Evolutionary conservation across 2,113 vertebrate species (phyloP), one percentile per base, ranked within the genome.

Genomic region (Clarias batrachus): DNA sequence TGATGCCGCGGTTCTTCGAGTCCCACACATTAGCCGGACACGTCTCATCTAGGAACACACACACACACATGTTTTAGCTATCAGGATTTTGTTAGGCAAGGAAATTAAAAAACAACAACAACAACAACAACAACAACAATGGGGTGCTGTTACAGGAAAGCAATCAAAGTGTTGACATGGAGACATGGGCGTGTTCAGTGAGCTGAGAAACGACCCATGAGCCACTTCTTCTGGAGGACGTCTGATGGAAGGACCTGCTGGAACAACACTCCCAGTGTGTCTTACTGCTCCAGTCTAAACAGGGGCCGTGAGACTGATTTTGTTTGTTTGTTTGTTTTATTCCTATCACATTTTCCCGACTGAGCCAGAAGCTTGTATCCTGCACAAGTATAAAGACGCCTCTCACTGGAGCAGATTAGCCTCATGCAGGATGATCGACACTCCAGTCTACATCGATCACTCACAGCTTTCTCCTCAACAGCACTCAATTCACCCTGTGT

Each of bases 21-120:
- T 99, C 98, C 98, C 98, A 99, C 89, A 99, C 97, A n/a, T 99
- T 99, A 88, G 97, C 96, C 87, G 97, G 97, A 90, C 96, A 97
- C 41, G 96, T 97, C 94, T 99, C 98, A 95, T 99, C 98, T 99
- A 92, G 76, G 89, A 92, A 71, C 85, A 84, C 78, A 88, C 59
- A 83, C 84, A 77, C 12, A 52, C 21, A 5, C 33, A 25, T 3
- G 23, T n/a, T n/a, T 65, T 12, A 25, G 23, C 62, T 12, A 65
- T 57, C 12, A 57, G 56, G 3, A 6, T 41, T 41, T 41, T 4
- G 41, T 66, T 27, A 63, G 10, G 21, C 19, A 30, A 30, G 30
- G 6, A 16, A 37, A 33, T 33, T 9, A 33, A 71, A 71, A 17
- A 4, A 19, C 66, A 71, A 17, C 1, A 10, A 19, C 30, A 71